phyloP scores from a whole-genome alignment of 2,888 invertebrate genomes.

The Stegana nigrithorax region DNA sequence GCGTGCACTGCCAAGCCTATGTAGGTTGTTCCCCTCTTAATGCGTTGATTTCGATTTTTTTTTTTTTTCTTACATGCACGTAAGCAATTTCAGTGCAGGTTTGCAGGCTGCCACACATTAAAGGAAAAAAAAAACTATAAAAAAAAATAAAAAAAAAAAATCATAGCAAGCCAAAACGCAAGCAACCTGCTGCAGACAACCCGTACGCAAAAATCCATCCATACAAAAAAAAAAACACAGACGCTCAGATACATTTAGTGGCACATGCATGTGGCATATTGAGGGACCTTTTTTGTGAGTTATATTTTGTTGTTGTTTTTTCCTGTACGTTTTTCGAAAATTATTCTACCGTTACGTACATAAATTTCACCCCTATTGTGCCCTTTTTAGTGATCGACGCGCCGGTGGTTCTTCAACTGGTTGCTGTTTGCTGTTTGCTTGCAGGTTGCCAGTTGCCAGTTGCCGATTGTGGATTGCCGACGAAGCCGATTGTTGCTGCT shows the following conservation, averaged over 20 bases:
- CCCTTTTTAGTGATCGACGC: constrained; percentile 16
- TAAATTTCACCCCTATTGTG: constrained; percentile 58
- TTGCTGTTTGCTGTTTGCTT: background rate
- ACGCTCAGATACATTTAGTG: background rate
- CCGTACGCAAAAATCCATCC: constrained; percentile 2
- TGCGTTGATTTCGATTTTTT: background rate
- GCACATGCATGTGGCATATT: background rate
- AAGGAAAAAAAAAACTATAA: background rate
- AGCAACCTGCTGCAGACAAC: constrained; percentile 4
- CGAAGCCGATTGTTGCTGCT: too few species aligned
- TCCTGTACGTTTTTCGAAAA: constrained; percentile 37
- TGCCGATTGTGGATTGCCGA: too few species aligned
- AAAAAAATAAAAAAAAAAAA: background rate
- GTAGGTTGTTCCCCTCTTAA: constrained; percentile 5
- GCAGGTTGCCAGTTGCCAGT: too few species aligned
- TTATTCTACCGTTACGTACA: constrained; percentile 56
- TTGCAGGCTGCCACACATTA: too few species aligned
- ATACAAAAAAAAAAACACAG: background rate
- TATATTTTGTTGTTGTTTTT: background rate
- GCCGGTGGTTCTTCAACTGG: constrained; percentile 1
- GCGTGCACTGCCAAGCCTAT: background rate
- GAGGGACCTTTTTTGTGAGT: background rate
- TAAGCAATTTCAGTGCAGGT: too few species aligned
- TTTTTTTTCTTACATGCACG: background rate
- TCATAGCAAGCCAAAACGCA: background rate